Evolutionary conservation across 2,797 vertebrate genomes (phyloP).

Genomic region (Schizothorax lantsangensis): DNA sequence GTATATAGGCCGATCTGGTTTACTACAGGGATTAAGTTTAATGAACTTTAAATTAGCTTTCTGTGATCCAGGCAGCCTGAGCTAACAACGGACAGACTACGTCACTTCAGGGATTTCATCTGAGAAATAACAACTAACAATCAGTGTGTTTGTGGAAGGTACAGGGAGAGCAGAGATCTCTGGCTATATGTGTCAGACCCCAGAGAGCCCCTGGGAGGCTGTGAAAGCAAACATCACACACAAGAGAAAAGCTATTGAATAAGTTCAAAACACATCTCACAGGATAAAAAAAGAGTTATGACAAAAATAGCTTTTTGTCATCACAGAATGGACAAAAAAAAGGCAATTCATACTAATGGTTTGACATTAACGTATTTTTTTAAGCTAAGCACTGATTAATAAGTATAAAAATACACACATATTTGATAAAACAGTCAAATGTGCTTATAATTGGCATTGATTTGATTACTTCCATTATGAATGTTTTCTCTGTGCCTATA

Average conservation of each 20-base stretch:
- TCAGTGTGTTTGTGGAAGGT: not conserved
- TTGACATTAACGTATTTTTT: not conserved
- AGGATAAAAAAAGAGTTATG: not conserved
- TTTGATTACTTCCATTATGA: not conserved
- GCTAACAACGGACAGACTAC: not conserved
- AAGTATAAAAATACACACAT: not conserved
- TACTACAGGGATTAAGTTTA: not conserved
- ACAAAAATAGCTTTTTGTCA: not conserved
- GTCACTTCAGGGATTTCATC: constrained; percentile 19
- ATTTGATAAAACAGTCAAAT: not conserved
- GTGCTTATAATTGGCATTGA: not conserved
- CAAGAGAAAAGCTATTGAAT: not conserved
- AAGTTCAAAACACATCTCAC: not conserved
- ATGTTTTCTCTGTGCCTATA: not conserved
- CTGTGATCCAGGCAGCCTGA: not conserved
- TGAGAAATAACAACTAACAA: constrained; percentile 10
- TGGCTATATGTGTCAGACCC: not conserved
- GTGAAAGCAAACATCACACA: not conserved
- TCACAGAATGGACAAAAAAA: not conserved
- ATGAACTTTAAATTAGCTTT: constrained; percentile 2
- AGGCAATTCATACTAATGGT: not conserved
- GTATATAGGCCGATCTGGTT: not conserved
- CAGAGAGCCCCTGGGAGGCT: not conserved
- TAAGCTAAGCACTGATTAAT: not conserved
- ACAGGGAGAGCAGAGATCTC: not conserved